Percentiles rank a stretch among this genome's conserved stretches.
phyloP scores from a whole-genome alignment of 2,797 vertebrate genomes.

The Danio albolineatus region DNA sequence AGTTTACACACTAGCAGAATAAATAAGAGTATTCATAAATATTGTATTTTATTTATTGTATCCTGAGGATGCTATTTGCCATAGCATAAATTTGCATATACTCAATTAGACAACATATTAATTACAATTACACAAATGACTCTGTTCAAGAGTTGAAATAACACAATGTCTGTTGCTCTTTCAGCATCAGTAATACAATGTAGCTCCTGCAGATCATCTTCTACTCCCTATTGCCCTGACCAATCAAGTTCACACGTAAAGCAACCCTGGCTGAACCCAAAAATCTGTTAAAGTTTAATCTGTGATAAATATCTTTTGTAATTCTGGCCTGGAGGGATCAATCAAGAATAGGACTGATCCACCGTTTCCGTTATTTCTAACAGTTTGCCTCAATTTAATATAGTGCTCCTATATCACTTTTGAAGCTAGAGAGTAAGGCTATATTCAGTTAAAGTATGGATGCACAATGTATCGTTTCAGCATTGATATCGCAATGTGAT shows the following conservation, averaged over 20 bases:
- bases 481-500: too few species aligned
- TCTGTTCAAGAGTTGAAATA: neutral
- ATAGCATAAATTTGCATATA: slow-evolving; percentile 1
- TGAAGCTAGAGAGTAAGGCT: too few species aligned
- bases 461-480: too few species aligned
- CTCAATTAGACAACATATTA: neutral
- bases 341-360: neutral
- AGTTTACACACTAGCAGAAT: slow-evolving; percentile 46
- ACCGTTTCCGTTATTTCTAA: too few species aligned
- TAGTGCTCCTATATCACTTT: too few species aligned
- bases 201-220: neutral
- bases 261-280: neutral
- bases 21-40: neutral
- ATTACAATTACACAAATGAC: neutral
- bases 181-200: neutral
- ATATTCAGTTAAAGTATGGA: too few species aligned
- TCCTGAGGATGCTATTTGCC: neutral
- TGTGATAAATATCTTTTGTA: neutral
- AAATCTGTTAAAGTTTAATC: neutral
- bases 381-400: too few species aligned
- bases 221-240: neutral
- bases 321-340: neutral
- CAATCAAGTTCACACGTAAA: neutral
- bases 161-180: neutral
- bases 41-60: neutral